These are phyloP conservation scores for Heteromurus nitidus DNA, from an alignment of 2,888 invertebrate species.

Conservation along the genomic window DNA sequence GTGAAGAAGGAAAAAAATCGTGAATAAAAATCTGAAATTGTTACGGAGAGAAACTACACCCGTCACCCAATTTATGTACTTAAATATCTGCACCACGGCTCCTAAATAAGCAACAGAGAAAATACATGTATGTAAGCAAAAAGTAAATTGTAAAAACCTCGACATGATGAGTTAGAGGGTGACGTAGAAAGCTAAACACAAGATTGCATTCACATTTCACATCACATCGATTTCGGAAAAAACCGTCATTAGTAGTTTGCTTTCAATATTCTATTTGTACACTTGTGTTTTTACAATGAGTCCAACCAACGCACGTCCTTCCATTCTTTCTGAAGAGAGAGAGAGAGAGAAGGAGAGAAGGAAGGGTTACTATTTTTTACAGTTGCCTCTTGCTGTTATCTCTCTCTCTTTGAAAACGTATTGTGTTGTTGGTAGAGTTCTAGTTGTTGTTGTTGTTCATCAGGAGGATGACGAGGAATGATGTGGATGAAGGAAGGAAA, in stretches of 20 bases:
- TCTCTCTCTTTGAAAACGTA: background rate
- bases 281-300: constrained; percentile 56
- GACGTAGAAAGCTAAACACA: constrained; percentile 2
- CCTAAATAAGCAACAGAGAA: constrained; percentile 10
- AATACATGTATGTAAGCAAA: constrained; percentile 18
- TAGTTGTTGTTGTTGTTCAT: constrained; percentile 34
- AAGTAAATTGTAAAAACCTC: constrained; percentile 13
- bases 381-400: background rate
- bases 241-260: constrained; percentile 27
- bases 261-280: constrained; percentile 32
- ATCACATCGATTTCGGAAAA: constrained; percentile 18
- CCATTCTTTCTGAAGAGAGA: constrained; percentile 17
- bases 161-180: constrained; percentile 9
- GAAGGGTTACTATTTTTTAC: constrained; percentile 21
- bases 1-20: constrained; percentile 26
- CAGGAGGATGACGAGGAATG: constrained; percentile 29
- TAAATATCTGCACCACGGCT: background rate
- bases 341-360: constrained; percentile 7
- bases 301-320: constrained; percentile 34
- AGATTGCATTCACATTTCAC: constrained; percentile 28
- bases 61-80: background rate
- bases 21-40: background rate
- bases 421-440: constrained; percentile 5
- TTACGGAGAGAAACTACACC: constrained; percentile 1
- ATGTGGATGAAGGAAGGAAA: constrained; percentile 35